Base-by-base conservation (phyloP, 2,113 vertebrate species). In the Chauna torquata region DNA sequence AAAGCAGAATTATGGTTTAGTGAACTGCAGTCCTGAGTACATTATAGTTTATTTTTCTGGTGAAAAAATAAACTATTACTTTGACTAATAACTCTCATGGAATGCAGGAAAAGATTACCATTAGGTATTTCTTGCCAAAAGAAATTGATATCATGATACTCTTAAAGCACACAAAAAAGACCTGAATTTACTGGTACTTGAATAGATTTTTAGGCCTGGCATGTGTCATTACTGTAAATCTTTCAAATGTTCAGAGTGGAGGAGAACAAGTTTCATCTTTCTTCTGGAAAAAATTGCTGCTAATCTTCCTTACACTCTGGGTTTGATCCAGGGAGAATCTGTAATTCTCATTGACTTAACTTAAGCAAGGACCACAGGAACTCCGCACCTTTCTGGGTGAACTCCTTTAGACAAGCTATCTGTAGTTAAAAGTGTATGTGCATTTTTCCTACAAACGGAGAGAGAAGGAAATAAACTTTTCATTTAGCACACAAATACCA, bases 61-160 rank as follows among this genome's bases (percentile, higher is more conserved):
- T 94, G 97, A 97, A 98, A 98, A 99, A 99, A 99, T 99, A 99
- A 99, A 99, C 99, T 97, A 97, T 98, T 98, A 98, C 98, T 98
- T 98, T 99, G 99, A 99, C 98, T 99, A 99, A 99, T 99, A 99
- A 99, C 98, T 98, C 86, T 78, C 86, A 95, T 97, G 98, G 99
- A 99, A 99, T 99, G 98, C 92, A 97, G 98, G 97, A 95, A 97
- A 91, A 98, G 97, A 98, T 98, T 97, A 93, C 97, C 52, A 25
- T 95, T 96, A 95, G 40, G 78, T 92, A 91, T 59, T 95, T 91
- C 11, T 97, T 97, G 98, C 98, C 98, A 98, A 97, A 96, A 92
- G 98, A 98, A 98, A 98, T 97, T 98, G 98, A 97, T 98, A 95
- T 97, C 96, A 93, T 47, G 82, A 94, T 96, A 97, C 90, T 91